Evolutionary conservation across 2,888 invertebrate genomes (phyloP).

Genomic region (Helicoverpa assulta): DNA sequence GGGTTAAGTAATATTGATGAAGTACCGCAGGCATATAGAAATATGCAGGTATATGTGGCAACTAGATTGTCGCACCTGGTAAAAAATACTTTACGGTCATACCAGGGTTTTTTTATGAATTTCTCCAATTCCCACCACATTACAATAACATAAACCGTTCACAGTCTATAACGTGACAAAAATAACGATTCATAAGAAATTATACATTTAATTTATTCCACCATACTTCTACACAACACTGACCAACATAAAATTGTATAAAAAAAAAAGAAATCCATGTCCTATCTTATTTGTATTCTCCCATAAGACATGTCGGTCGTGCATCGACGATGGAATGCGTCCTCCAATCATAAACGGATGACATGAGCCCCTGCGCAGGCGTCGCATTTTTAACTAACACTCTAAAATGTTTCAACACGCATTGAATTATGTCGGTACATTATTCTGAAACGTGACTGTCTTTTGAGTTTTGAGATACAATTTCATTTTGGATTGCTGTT

Average conservation of each 20-base stretch:
- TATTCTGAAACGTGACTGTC: slow-evolving; percentile 56
- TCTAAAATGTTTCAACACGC: slow-evolving; percentile 64
- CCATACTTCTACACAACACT: slow-evolving; percentile 13
- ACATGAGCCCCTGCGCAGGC: slow-evolving; percentile 69
- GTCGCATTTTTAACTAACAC: slow-evolving; percentile 75
- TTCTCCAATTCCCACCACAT: neutral
- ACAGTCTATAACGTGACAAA: slow-evolving; percentile 6
- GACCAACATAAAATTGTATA: slow-evolving; percentile 14
- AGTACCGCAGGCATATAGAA: neutral
- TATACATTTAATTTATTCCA: slow-evolving; percentile 30
- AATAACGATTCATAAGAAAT: slow-evolving; percentile 8
- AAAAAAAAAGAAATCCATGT: slow-evolving; percentile 41
- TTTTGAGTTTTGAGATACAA: slow-evolving; percentile 55
- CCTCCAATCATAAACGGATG: slow-evolving; percentile 81
- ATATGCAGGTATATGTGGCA: neutral
- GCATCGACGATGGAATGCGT: slow-evolving; percentile 79
- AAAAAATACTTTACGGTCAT: neutral
- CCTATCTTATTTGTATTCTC: slow-evolving; percentile 64
- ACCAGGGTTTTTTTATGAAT: neutral
- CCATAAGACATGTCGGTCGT: slow-evolving; percentile 64
- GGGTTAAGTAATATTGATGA: neutral
- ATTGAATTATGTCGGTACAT: slow-evolving; percentile 65
- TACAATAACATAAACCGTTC: neutral
- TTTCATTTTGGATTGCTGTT: slow-evolving; percentile 29
- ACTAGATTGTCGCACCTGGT: neutral